These are phyloP conservation scores for Xylota sylvarum DNA, from an alignment of 2,888 invertebrate genomes.

Conservation along the genomic window DNA sequence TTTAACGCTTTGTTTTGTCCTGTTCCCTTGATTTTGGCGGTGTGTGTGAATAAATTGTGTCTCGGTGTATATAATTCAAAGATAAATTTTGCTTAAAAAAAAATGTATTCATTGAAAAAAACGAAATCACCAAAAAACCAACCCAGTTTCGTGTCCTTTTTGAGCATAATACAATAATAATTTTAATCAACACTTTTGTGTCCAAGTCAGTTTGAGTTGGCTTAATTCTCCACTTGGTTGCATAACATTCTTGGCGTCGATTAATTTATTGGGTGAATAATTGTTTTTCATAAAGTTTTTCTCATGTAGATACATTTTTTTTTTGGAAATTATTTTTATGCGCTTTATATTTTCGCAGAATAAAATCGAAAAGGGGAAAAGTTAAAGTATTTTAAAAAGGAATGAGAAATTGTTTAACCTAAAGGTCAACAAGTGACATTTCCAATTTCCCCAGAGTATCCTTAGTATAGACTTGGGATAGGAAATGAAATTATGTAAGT, in stretches of 20 bases:
- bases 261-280: slow-evolving; percentile 52
- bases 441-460: neutral
- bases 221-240: slow-evolving; percentile 54
- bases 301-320: slow-evolving; percentile 38
- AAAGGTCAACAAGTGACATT: slow-evolving; percentile 70
- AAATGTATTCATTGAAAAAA: slow-evolving; percentile 58
- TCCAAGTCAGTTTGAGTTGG: slow-evolving; percentile 23
- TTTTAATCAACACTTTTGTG: slow-evolving; percentile 15
- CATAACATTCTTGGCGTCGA: slow-evolving; percentile 64
- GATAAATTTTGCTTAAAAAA: slow-evolving; percentile 25
- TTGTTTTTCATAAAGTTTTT: neutral
- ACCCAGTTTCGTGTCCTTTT: slow-evolving; percentile 24
- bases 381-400: neutral
- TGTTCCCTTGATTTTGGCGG: slow-evolving; percentile 44
- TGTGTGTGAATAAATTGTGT: slow-evolving; percentile 47
- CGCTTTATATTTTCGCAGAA: slow-evolving; percentile 13
- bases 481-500: slow-evolving; percentile 59
- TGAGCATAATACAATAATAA: neutral
- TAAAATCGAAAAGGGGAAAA: neutral
- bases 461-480: slow-evolving; percentile 29
- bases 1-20: slow-evolving; percentile 36
- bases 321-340: neutral
- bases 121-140: slow-evolving; percentile 11
- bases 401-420: slow-evolving; percentile 29
- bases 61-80: slow-evolving; percentile 20